phyloP scores from a whole-genome alignment of 1,140 invertebrate species.

The Drosophila santomea region DNA sequence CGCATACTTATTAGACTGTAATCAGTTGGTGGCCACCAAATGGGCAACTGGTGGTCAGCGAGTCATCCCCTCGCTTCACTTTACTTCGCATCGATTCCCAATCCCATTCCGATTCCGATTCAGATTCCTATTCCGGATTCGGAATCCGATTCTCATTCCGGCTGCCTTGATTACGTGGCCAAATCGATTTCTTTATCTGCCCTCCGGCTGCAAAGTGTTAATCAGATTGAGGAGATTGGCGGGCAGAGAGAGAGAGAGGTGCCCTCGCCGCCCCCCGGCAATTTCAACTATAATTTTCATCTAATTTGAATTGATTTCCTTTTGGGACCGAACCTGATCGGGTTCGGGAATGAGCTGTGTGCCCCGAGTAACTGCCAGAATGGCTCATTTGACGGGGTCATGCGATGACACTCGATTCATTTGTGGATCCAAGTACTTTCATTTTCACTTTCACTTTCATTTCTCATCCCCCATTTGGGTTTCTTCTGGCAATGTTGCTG shows the following conservation, averaged over 20 bases:
- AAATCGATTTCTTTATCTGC: conserved; percentile 48
- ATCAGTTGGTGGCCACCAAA: conserved; percentile 75
- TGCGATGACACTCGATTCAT: conserved; percentile 5
- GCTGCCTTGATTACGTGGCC: conserved; percentile 42
- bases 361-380: neutral
- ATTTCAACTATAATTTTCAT: conserved; percentile 56
- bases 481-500: neutral
- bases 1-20: conserved; percentile 81
- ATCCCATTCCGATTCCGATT: conserved; percentile 13
- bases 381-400: neutral
- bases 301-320: conserved; percentile 54
- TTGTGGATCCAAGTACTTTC: neutral
- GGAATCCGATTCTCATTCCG: conserved; percentile 6
- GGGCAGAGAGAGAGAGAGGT: neutral
- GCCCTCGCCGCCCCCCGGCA: neutral
- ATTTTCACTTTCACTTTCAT: neutral
- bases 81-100: conserved; percentile 1
- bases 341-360: conserved; percentile 29
- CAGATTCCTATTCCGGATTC: conserved; percentile 11
- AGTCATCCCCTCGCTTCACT: conserved; percentile 13
- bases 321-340: conserved; percentile 41
- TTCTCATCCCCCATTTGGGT: neutral
- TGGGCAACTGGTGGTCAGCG: conserved; percentile 67
- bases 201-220: conserved; percentile 37
- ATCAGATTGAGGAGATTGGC: conserved; percentile 23